These are phyloP conservation scores for Phymorhynchus buccinoides DNA, from an alignment of 1,140 invertebrate genomes.

Conservation along the genomic window DNA sequence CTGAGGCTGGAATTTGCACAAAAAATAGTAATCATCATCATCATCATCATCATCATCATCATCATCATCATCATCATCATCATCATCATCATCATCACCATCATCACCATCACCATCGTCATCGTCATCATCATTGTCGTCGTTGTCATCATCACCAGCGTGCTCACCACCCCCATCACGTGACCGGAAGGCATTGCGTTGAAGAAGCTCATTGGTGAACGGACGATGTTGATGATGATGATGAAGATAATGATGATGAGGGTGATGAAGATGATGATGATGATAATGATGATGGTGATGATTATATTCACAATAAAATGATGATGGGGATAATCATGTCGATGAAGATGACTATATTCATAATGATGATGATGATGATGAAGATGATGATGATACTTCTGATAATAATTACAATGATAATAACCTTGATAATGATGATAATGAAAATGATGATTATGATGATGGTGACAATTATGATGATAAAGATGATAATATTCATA, in stretches of 20 bases:
- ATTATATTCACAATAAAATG: background rate
- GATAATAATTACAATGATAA: background rate
- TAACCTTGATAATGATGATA: background rate
- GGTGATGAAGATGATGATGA: slow-evolving; percentile 5
- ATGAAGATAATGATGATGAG: too few relatives aligned
- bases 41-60: slow-evolving; percentile 28
- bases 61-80: slow-evolving; percentile 26
- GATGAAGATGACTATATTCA: background rate
- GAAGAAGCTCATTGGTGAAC: too few relatives aligned
- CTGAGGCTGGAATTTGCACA: background rate
- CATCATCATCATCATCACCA: slow-evolving; percentile 31
- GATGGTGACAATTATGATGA: too few relatives aligned
- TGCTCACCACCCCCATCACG: too few relatives aligned
- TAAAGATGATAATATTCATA: too few relatives aligned
- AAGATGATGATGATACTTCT: background rate
- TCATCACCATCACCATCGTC: background rate
- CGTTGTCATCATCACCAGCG: too few relatives aligned
- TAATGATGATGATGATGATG: background rate
- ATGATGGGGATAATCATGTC: background rate
- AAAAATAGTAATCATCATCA: slow-evolving; percentile 22
- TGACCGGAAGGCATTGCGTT: too few relatives aligned
- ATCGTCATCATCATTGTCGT: slow-evolving; percentile 3
- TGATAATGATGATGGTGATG: slow-evolving; percentile 11
- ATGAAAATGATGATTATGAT: background rate
- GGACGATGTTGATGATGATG: too few relatives aligned